Evolutionary conservation across 2,113 vertebrate species (phyloP).

Genomic region (Lepisosteus oculatus): DNA sequence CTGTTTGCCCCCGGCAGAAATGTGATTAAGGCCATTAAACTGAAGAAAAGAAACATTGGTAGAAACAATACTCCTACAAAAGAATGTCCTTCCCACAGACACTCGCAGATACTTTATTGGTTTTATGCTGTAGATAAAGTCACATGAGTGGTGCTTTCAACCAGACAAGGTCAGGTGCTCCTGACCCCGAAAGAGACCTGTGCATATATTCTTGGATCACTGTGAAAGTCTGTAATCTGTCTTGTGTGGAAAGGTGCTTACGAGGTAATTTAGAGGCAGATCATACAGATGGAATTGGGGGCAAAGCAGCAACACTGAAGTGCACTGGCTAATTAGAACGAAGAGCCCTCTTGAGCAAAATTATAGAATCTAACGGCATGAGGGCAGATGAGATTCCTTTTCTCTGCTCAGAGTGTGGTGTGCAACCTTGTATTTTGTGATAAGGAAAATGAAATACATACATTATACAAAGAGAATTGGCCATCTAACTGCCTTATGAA

Average conservation of each 20-base stretch:
- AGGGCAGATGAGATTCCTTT: not conserved
- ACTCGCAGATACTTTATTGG: no score
- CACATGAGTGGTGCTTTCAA: not conserved
- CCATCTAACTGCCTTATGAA: no score
- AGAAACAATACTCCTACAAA: not conserved
- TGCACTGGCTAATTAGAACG: conserved; percentile 60
- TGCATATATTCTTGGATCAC: not conserved
- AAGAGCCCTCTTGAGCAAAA: conserved; percentile 56
- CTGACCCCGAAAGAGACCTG: not conserved
- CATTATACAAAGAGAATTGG: no score
- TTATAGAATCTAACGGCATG: not conserved
- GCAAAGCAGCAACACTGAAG: conserved; percentile 51
- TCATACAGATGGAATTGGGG: conserved; percentile 57
- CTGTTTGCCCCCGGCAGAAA: not conserved
- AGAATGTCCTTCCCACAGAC: no score
- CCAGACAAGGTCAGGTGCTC: not conserved
- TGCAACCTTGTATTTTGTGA: no score
- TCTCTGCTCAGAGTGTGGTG: no score
- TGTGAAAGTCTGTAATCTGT: not conserved
- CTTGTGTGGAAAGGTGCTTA: conserved; percentile 45
- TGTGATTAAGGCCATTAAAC: not conserved
- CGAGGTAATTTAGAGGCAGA: conserved; percentile 63
- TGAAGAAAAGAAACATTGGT: not conserved
- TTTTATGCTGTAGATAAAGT: not conserved
- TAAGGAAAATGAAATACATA: no score